Base-by-base conservation (phyloP, 2,113 vertebrate species). In the Chroicocephalus ridibundus region DNA sequence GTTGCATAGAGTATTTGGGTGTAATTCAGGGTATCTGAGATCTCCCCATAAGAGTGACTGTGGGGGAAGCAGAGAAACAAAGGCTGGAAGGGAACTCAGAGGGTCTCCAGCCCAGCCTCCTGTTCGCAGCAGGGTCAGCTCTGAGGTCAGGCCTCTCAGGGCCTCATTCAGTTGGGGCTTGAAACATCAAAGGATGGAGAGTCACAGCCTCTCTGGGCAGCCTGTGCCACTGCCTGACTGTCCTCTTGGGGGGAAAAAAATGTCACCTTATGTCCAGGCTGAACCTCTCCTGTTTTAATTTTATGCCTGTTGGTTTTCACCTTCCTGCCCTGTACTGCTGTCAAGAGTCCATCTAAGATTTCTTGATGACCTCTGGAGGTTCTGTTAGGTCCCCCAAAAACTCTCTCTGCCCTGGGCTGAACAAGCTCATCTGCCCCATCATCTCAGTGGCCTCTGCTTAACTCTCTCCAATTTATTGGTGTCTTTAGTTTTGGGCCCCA, bases 31-130 rank as follows among this genome's bases (percentile, higher is more conserved):
- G 14, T 83, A 17, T 68, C 26, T 40, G 24, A 65, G 24, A 36
- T 57, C 0, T 1, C 7, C 12, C 12, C 1, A 0, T 52, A 55
- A 24, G 10, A 82, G n/a, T 60, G n/a, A 25, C 32, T 31, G 8
- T 6, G 14, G 11, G 15, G 3, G 2, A 78, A 51, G 47, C 22
- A 68, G n/a, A 79, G 55, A 84, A 29, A 47, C 29, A 57, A 64
- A 90, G 44, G 3, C 8, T 40, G 12, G 29, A 74, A 78, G 46
- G 11, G 8, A 68, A 16, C 12, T 49, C 51, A n/a, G 8, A 20
- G 15, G 25, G 6, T 70, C 36, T 85, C 27, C 2, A 4, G 25
- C 26, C 47, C 86, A 64, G 9, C 16, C 52, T 58, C 4, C 34
- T 74, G 22, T 31, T 44, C 31, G 44, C 26, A 47, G 17, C 15